Base-by-base conservation (phyloP, 2,888 invertebrate species). In the Callimorpha dominula region DNA sequence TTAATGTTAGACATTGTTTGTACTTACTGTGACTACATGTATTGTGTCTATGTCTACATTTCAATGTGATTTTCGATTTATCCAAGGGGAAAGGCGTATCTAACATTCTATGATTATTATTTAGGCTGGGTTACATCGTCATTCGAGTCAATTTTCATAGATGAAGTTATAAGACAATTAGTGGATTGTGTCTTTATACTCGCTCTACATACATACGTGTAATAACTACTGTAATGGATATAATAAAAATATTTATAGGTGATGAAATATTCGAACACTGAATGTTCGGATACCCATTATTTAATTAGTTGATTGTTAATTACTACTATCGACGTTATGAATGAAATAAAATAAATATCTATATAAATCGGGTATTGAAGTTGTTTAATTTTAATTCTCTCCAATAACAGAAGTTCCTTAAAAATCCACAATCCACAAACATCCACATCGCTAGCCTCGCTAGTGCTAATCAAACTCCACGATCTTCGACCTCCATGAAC, bases 151-250 rank as follows among this genome's bases (percentile, higher is more conserved):
- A 81, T 81, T 73, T 77, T 81, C 77, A 79, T 81, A 80, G 85
- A 83, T 81, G 76, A 86, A 85, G 91, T 92, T 85, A 77, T 80
- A 85, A 83, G 81, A 73, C 62, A 82, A 76, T 84, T 84, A 85
- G 78, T 85, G 71, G 71, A 82, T 79, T 81, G 82, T 88, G 76
- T 86, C 78, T 75, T 87, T 84, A 82, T 84, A 85, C 80, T 79
- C 74, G 77, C 94, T 95, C 94, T 95, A 93, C 94, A 94, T 95
- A 94, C 95, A 94, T 94, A 92, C 92, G 91, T 91, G 87, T 89
- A 90, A 88, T 85, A 83, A 84, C 83, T 84, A 86, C 82, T 78
- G 64, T 85, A 78, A 77, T 83, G 77, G 63, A 82, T 85, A 84
- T 87, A 84, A 83, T 85, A 82, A 84, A 78, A 81, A 83, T 86